Evolutionary conservation across 2,113 vertebrate genomes (phyloP).

Genomic region (Marmota flaviventris): DNA sequence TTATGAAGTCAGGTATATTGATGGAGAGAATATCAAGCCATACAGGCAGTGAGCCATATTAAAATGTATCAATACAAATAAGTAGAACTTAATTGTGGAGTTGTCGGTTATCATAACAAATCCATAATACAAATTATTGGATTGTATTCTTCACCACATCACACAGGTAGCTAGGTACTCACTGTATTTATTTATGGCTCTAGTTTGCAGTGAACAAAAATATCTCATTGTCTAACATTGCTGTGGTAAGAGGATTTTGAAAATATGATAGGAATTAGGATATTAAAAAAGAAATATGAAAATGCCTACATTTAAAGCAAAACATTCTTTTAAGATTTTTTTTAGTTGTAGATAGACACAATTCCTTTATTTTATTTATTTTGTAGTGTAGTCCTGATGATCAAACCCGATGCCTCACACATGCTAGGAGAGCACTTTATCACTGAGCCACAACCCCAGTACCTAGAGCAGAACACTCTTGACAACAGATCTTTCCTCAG

Average conservation of each 20-base stretch:
- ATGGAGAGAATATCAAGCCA: background rate
- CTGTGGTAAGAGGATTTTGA: background rate
- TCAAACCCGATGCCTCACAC: no score
- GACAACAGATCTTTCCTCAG: background rate
- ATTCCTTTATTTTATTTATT: no score
- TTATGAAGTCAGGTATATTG: background rate
- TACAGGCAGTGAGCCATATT: background rate
- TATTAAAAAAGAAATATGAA: background rate
- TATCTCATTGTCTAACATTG: background rate
- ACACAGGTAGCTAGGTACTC: background rate
- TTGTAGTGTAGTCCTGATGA: no score
- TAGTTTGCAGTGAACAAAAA: constrained; percentile 18
- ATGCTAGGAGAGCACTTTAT: no score
- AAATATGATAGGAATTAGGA: background rate
- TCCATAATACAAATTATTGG: background rate
- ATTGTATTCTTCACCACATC: background rate
- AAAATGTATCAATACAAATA: background rate
- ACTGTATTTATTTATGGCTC: constrained; percentile 18
- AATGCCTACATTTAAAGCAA: background rate
- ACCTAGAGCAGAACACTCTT: background rate
- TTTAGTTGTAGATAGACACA: no score
- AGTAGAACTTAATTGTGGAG: background rate
- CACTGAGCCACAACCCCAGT: no score
- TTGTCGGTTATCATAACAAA: background rate
- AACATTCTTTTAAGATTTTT: no score